Evolutionary conservation across 2,113 vertebrate genomes (phyloP).

Genomic region (Hipposideros armiger): DNA sequence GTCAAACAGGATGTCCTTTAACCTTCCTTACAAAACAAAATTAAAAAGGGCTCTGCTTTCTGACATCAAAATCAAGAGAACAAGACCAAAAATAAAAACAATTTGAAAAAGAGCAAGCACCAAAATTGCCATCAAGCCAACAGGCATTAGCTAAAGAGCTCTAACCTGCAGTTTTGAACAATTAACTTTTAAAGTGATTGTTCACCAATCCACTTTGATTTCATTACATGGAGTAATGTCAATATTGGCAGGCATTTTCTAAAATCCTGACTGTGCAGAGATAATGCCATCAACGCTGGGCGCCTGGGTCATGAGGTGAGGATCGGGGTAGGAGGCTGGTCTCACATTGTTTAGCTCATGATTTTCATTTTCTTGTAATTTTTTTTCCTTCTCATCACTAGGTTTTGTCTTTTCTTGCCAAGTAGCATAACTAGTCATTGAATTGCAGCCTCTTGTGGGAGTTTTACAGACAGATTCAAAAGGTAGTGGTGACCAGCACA

Average conservation of each 20-base stretch:
- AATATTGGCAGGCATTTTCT: constrained; percentile 72
- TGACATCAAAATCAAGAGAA: not conserved
- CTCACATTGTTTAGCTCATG: constrained; percentile 11
- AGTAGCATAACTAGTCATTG: not conserved
- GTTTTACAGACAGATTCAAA: not conserved
- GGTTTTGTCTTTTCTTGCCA: constrained; percentile 45
- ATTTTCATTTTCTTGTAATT: not conserved
- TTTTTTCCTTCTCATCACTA: constrained; percentile 16
- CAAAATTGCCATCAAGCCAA: constrained; percentile 66
- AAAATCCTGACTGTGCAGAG: constrained; percentile 63
- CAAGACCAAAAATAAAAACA: constrained; percentile 23
- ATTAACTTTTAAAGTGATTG: constrained; percentile 72
- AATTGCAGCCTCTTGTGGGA: constrained; percentile 10
- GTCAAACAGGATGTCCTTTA: not conserved
- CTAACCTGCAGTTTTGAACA: constrained; percentile 76
- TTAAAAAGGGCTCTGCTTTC: not conserved
- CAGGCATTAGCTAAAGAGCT: constrained; percentile 34
- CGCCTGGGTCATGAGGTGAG: not conserved
- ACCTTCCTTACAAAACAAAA: constrained; percentile 34
- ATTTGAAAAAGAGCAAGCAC: constrained; percentile 45
- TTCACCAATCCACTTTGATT: constrained; percentile 63
- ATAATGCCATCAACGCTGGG: constrained; percentile 20
- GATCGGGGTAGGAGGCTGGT: not conserved
- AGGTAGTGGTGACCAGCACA: not conserved
- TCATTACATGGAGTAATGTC: constrained; percentile 56